phyloP scores from a whole-genome alignment of 2,113 vertebrate species.

The Thomomys bottae region DNA sequence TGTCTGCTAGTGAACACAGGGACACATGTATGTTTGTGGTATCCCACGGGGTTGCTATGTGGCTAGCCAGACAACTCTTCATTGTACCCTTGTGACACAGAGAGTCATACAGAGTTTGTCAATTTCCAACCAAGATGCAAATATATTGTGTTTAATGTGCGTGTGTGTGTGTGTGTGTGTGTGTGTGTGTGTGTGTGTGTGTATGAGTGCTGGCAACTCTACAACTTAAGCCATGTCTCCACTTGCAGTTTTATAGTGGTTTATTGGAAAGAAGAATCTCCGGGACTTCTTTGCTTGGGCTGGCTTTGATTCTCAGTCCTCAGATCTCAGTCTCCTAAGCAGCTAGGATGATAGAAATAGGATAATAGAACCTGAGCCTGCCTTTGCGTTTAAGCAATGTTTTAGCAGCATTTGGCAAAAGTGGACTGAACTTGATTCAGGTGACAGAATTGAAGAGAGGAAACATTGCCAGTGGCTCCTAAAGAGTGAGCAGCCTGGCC shows the following conservation, averaged over 20 bases:
- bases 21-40: neutral
- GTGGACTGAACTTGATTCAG: slow-evolving; percentile 68
- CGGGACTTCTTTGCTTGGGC: no score
- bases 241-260: no score
- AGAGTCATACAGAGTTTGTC: slow-evolving; percentile 56
- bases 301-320: no score
- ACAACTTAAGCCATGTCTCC: no score
- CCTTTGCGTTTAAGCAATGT: neutral
- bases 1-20: accelerated
- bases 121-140: slow-evolving; percentile 63
- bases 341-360: no score
- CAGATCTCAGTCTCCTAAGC: no score
- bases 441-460: slow-evolving; percentile 57
- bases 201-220: no score
- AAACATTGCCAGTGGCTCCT: slow-evolving; percentile 42
- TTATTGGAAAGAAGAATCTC: no score
- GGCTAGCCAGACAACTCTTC: neutral
- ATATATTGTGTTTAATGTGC: slow-evolving; percentile 62
- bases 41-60: neutral
- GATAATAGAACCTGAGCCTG: no score
- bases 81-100: neutral
- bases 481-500: slow-evolving; percentile 62
- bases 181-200: no score
- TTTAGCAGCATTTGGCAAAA: slow-evolving; percentile 68
- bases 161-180: no score